Evolutionary conservation across 2,113 vertebrate species (phyloP), one percentile per base, ranked within the genome.

Genomic region (Dasyurus viverrinus): DNA sequence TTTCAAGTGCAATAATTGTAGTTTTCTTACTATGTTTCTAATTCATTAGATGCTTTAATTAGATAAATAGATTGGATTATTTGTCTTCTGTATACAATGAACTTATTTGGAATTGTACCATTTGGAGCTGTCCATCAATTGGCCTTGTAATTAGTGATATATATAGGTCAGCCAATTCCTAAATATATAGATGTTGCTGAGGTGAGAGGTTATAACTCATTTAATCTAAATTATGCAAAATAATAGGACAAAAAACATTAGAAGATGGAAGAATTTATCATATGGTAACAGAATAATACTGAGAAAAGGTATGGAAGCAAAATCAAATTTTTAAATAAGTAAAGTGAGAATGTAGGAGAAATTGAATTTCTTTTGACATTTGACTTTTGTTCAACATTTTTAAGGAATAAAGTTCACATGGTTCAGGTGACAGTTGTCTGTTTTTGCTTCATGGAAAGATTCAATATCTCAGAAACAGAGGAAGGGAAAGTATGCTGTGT

Each of bases 401-500:
- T 95, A 97, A 97, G 36, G 14, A n/a, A 76, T 22, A n/a, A 36
- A 42, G 97, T 92, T 57, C 1, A 8, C 92, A 95, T 95, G 91
- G 89, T 97, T 96, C 0, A 6, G 90, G 47, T 90, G 92, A 47
- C 90, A 53, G n/a, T n/a, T n/a, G 14, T 95, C 97, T 94, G 92
- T 93, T 8, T 46, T 47, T 95, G 97, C 95, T 98, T 97, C 98
- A 97, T 96, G 96, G 97, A 68, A 97, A 97, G 96, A 84, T 97
- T 97, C 96, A 92, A 94, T 97, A 92, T 94, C 94, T 98, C 94
- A 52, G 93, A 97, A 95, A 94, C 97, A 98, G 96, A 97, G 25
- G 94, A 76, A 95, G 94, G 54, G 1, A 0, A 50, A 97, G 96
- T 95, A 90, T 95, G 91, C 93, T 97, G 57, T 96, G 90, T 76